phyloP scores from a whole-genome alignment of 1,140 invertebrate genomes.

The Platorchestia sp. region DNA sequence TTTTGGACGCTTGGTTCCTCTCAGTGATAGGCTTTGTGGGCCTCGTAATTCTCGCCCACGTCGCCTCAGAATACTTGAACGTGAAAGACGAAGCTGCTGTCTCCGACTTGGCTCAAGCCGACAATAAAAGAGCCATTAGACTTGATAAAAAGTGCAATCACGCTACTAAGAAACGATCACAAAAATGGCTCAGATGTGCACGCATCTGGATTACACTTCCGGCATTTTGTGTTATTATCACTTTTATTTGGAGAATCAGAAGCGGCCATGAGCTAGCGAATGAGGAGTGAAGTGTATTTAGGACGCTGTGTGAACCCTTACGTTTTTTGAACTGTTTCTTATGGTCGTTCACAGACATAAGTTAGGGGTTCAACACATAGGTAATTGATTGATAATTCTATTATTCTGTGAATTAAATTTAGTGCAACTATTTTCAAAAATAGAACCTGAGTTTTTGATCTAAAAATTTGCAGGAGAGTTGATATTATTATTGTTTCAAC shows the following conservation, averaged over 20 bases:
- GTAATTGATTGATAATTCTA: no score
- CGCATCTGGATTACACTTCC: neutral
- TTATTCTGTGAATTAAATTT: no score
- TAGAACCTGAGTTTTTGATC: no score
- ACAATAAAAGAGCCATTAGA: neutral
- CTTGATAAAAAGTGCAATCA: neutral
- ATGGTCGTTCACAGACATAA: no score
- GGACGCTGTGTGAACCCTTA: neutral
- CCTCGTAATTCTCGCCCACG: neutral
- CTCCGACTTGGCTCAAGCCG: neutral
- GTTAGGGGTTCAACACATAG: no score
- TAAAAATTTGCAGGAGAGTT: no score
- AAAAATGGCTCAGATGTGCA: neutral
- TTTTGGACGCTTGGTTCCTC: conserved; percentile 26
- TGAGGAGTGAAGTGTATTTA: neutral
- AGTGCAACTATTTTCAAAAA: no score
- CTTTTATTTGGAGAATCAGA: neutral
- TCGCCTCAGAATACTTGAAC: neutral
- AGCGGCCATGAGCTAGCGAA: neutral
- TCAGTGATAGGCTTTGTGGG: conserved; percentile 3
- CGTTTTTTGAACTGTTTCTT: neutral
- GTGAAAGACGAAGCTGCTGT: neutral
- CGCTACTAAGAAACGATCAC: neutral
- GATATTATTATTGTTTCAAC: no score
- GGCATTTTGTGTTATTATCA: neutral